Evolutionary conservation across 2,888 invertebrate genomes (phyloP).

Genomic region (Rhagonycha fulva): DNA sequence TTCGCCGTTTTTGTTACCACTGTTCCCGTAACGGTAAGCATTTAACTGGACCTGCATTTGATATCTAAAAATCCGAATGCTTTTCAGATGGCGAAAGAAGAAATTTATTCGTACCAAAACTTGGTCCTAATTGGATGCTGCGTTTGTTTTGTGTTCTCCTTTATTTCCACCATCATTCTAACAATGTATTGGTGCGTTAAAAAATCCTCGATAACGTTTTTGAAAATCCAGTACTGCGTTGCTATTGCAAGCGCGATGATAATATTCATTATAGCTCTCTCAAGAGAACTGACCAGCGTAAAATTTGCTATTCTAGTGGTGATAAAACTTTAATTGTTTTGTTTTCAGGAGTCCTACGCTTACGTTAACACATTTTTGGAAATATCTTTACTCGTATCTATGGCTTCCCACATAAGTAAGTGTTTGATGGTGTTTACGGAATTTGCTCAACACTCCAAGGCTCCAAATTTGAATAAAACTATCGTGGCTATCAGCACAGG

Average conservation of each 20-base stretch:
- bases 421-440: constrained; percentile 73
- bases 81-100: constrained; percentile 15
- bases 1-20: constrained; percentile 67
- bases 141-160: constrained; percentile 58
- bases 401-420: constrained; percentile 73
- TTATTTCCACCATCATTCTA: constrained; percentile 56
- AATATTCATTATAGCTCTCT: constrained; percentile 59
- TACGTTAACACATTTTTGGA: constrained; percentile 66
- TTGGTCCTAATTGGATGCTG: constrained; percentile 60
- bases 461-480: constrained; percentile 63
- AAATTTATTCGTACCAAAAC: constrained; percentile 41
- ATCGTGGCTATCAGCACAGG: constrained; percentile 69
- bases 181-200: constrained; percentile 46
- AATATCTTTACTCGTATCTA: constrained; percentile 67
- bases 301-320: not conserved
- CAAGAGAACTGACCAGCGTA: constrained; percentile 58
- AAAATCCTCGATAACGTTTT: constrained; percentile 52
- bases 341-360: constrained; percentile 62
- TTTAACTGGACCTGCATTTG: not conserved
- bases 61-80: not conserved
- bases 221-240: constrained; percentile 71
- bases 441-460: constrained; percentile 62
- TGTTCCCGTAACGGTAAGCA: constrained; percentile 57
- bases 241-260: constrained; percentile 74
- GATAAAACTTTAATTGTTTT: not conserved